phyloP scores from a whole-genome alignment of 2,888 invertebrate species.

The Autographa gamma region DNA sequence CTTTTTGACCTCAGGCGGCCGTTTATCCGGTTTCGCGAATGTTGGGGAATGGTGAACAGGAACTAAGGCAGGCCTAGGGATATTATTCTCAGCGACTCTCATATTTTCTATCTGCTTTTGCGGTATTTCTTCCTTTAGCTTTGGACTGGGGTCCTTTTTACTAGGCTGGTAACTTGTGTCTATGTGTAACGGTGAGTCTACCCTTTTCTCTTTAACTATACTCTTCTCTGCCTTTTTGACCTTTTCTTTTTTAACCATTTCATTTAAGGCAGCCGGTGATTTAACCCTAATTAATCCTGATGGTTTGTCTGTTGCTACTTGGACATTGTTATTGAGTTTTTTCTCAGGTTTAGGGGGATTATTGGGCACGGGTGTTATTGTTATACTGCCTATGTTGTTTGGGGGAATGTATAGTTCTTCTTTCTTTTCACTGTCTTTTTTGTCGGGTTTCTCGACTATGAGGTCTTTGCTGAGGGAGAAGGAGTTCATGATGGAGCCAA shows the following conservation, averaged over 20 bases:
- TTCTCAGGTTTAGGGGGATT: constrained; percentile 66
- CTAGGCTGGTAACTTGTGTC: constrained; percentile 75
- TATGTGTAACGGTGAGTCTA: constrained; percentile 74
- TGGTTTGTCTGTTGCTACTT: constrained; percentile 59
- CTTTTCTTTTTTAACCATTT: constrained; percentile 78
- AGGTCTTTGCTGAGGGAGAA: constrained; percentile 75
- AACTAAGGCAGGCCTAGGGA: constrained; percentile 79
- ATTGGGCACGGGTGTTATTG: constrained; percentile 81
- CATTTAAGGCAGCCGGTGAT: constrained; percentile 83
- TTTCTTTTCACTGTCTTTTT: constrained; percentile 70
- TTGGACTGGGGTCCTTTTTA: constrained; percentile 77
- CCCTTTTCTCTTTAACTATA: constrained; percentile 67
- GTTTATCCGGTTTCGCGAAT: constrained; percentile 82
- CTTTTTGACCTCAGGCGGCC: constrained; percentile 81
- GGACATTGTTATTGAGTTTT: constrained; percentile 61
- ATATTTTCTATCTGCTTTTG: constrained; percentile 80
- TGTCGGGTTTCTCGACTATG: constrained; percentile 73
- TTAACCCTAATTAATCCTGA: constrained; percentile 80
- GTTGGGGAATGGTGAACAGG: constrained; percentile 83
- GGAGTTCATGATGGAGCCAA: constrained; percentile 70
- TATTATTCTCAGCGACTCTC: constrained; percentile 79
- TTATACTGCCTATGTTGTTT: constrained; percentile 83
- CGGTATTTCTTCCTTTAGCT: constrained; percentile 73
- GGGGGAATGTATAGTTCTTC: constrained; percentile 80
- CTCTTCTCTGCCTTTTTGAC: constrained; percentile 68